These are phyloP conservation scores for Monochamus alternatus DNA, from an alignment of 2,888 invertebrate genomes.

Conservation along the genomic window DNA sequence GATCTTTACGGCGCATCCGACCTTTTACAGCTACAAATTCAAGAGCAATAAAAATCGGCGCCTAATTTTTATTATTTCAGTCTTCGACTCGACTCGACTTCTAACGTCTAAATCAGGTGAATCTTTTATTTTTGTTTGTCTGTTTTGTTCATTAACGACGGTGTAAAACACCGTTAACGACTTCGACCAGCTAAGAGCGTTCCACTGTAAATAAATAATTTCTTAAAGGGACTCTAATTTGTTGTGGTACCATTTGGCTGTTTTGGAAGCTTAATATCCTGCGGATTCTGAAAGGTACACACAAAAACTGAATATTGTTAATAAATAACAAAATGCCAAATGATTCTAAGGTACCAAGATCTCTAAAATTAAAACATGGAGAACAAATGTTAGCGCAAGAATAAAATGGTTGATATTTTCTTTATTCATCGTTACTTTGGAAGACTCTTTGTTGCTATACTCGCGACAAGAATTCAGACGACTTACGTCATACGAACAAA, in stretches of 20 bases:
- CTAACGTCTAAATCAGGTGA: slow-evolving; percentile 40
- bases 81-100: slow-evolving; percentile 29
- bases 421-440: too few species aligned
- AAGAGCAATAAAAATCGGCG: slow-evolving; percentile 63
- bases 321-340: too few species aligned
- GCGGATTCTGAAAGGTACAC: too few species aligned
- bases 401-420: too few species aligned
- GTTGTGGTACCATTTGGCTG: neutral
- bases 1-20: slow-evolving; percentile 63
- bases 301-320: too few species aligned
- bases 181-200: slow-evolving; percentile 34
- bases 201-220: slow-evolving; percentile 45
- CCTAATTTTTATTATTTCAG: slow-evolving; percentile 50
- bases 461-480: too few species aligned
- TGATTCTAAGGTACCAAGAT: too few species aligned
- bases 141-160: slow-evolving; percentile 34
- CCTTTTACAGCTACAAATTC: slow-evolving; percentile 65
- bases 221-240: slow-evolving; percentile 6
- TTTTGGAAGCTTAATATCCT: neutral
- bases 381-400: too few species aligned
- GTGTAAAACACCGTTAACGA: slow-evolving; percentile 34
- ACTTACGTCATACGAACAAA: too few species aligned
- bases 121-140: slow-evolving; percentile 39
- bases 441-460: too few species aligned
- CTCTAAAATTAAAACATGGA: too few species aligned